Evolutionary conservation across 2,113 vertebrate genomes (phyloP), one percentile per base, ranked within the genome.

Genomic region (Carassius gibelio): DNA sequence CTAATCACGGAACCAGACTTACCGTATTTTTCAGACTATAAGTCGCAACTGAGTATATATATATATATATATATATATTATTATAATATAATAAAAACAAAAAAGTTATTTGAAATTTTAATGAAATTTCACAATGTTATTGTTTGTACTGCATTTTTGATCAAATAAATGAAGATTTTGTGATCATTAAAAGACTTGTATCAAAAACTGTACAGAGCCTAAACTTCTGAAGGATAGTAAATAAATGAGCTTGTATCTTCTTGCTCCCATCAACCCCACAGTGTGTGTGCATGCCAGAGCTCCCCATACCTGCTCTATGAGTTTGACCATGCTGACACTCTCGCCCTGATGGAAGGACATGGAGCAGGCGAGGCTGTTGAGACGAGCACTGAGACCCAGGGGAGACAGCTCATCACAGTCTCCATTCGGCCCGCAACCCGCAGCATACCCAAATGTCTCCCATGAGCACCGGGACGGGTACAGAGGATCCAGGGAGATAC

Each of bases 401-500:
- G 98, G 98, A 8, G 96, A 95, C 36, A 98, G 94, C 69, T 96
- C 96, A 0, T 98, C 97, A 0, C 87, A 89, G 3, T 93, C 91
- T 8, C 94, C 93, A 38, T 85, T 93, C 89, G 96, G 92, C 45
- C 93, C 96, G 75, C 96, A 95, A 64, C 96, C 96, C 8, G 96
- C 95, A 82, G 96, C 95, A 0, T 98, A 99, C 86, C 98, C 97
- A 45, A 99, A 99, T 0, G 96, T 98, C 92, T 99, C 98, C 98
- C 98, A 99, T 10, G 97, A 98, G 76, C 98, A 99, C 81, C 97
- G 98, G n/a, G 98, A 99, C 0, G 98, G 98, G 88, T 98, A 99
- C 80, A 99, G 94, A 15, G 98, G 98, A 88, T 99, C 97, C 94
- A 99, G 91, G 62, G 97, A 97, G 61, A 99, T 97, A 91, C 98